These are phyloP conservation scores for Numenius arquata DNA, from an alignment of 2,113 vertebrate genomes.

Conservation along the genomic window DNA sequence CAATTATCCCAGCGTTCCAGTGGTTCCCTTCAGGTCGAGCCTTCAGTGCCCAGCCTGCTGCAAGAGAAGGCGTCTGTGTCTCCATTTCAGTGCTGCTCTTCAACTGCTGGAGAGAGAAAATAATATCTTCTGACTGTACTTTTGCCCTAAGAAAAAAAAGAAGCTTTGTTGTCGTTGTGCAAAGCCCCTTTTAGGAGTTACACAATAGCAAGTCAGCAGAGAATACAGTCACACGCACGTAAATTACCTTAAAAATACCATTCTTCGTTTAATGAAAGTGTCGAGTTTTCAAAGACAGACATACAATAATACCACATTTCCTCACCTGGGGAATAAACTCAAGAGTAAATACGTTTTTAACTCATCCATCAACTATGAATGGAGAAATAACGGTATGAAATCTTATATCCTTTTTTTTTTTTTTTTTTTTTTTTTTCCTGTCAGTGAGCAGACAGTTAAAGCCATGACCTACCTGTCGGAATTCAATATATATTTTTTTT, in stretches of 20 bases:
- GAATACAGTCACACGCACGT: not conserved
- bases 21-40: not conserved
- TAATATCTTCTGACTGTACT: not conserved
- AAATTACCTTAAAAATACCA: constrained; percentile 18
- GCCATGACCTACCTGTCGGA: constrained; percentile 19
- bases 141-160: not conserved
- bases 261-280: constrained; percentile 8
- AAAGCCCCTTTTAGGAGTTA: not conserved
- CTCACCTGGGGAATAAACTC: not conserved
- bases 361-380: not conserved
- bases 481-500: constrained; percentile 27
- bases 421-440: not conserved
- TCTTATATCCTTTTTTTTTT: not conserved
- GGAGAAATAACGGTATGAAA: not conserved
- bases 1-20: constrained; percentile 8
- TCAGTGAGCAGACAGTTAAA: constrained; percentile 2
- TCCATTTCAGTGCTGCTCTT: not conserved
- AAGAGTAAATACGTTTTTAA: constrained; percentile 1
- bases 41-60: not conserved
- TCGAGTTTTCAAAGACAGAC: not conserved
- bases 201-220: constrained; percentile 7
- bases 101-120: not conserved
- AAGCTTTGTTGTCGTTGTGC: not conserved
- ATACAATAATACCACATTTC: not conserved
- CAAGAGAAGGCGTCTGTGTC: not conserved